Evolutionary conservation across 2,113 vertebrate species (phyloP).

Genomic region (Pollachius pollachius): DNA sequence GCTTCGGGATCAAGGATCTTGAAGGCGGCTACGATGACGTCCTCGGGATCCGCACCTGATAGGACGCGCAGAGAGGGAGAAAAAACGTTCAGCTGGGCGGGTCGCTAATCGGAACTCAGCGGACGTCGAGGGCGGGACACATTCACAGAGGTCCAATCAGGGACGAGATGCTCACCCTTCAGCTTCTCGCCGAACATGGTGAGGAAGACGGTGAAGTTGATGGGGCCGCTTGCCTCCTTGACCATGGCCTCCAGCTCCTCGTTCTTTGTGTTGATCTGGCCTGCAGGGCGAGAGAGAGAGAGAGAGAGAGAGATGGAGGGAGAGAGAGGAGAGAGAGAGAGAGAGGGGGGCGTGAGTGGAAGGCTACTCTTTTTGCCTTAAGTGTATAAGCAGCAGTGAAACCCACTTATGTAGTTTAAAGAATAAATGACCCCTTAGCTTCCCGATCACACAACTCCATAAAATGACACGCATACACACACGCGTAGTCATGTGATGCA

Average conservation of each 20-base stretch:
- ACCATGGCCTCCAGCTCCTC: slow-evolving; percentile 88
- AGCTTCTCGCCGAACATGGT: slow-evolving; percentile 94
- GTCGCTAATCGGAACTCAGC: no score
- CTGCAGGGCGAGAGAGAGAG: slow-evolving; percentile 42
- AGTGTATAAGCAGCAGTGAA: not conserved
- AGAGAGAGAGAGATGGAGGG: no score
- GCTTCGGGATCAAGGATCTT: slow-evolving; percentile 88
- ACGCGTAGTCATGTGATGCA: not conserved
- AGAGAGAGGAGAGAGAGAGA: no score
- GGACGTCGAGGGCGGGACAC: not conserved
- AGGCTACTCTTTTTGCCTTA: not conserved
- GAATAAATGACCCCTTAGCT: not conserved
- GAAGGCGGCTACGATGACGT: slow-evolving; percentile 86
- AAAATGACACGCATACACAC: slow-evolving; percentile 6
- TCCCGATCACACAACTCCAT: no score
- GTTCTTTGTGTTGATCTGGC: slow-evolving; percentile 84
- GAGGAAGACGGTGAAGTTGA: slow-evolving; percentile 93
- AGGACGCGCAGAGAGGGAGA: not conserved
- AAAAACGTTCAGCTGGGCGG: not conserved
- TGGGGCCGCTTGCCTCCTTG: slow-evolving; percentile 88
- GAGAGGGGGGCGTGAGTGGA: not conserved
- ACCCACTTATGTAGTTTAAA: not conserved
- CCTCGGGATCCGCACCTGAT: slow-evolving; percentile 87
- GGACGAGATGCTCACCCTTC: slow-evolving; percentile 73
- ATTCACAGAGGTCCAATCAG: not conserved